These are phyloP conservation scores for Simalia tracyae DNA, from an alignment of 2,797 vertebrate genomes.

Conservation along the genomic window DNA sequence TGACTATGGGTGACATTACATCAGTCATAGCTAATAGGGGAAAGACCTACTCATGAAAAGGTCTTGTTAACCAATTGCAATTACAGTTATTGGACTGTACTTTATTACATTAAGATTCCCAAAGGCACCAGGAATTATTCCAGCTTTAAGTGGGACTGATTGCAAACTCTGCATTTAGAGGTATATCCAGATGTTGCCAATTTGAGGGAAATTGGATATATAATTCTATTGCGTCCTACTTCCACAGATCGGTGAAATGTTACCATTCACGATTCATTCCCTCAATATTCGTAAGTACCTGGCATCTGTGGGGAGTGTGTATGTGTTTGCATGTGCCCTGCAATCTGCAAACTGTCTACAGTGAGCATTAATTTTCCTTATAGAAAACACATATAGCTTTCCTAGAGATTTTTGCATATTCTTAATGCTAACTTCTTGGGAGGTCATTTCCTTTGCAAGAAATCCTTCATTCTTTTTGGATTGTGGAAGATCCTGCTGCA, in stretches of 20 bases:
- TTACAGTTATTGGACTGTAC: not conserved
- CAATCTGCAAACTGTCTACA: not conserved
- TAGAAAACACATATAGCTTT: not conserved
- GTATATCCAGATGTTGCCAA: not conserved
- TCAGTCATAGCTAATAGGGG: not conserved
- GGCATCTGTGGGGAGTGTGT: not conserved
- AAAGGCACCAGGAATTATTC: not conserved
- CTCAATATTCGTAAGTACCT: not conserved
- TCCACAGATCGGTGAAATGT: not conserved
- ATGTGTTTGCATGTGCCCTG: not conserved
- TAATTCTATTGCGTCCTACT: not conserved
- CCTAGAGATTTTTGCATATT: not conserved
- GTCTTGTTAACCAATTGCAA: not conserved
- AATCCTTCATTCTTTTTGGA: not conserved
- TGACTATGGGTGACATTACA: not conserved
- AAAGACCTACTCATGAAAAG: not conserved
- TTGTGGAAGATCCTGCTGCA: not conserved
- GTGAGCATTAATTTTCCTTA: not conserved
- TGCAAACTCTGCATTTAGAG: not conserved
- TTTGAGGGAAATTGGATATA: not conserved
- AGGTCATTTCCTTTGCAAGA: not conserved
- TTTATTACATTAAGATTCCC: not conserved
- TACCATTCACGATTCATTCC: not conserved
- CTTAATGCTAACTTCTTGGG: not conserved
- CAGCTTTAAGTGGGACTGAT: not conserved